Percentiles rank a stretch among this genome's conserved stretches.
These are phyloP conservation scores for Thalassoma bifasciatum DNA, from an alignment of 2,113 vertebrate genomes.

Conservation along the genomic window DNA sequence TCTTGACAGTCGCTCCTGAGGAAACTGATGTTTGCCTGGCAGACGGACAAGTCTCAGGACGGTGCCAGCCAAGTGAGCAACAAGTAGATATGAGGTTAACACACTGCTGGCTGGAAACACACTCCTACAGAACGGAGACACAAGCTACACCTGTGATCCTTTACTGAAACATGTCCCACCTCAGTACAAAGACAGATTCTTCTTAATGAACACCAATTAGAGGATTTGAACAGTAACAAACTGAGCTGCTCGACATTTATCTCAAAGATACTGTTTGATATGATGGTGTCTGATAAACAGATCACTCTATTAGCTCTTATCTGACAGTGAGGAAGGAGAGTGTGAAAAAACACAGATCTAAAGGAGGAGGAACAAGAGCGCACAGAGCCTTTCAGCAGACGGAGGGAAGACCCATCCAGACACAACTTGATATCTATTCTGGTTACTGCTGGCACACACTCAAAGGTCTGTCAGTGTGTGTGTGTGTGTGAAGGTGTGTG, in stretches of 20 bases:
- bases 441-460: constrained; percentile 39
- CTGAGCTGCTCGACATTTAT: constrained; percentile 10
- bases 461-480: constrained; percentile 43
- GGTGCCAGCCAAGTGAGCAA: constrained; percentile 58
- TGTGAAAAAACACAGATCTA: constrained; percentile 9
- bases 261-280: background rate
- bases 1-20: constrained; percentile 28
- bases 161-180: background rate
- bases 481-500: background rate
- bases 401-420: constrained; percentile 42
- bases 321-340: constrained; percentile 7
- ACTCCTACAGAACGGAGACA: background rate
- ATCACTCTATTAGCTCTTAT: constrained; percentile 4
- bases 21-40: constrained; percentile 65
- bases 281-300: constrained; percentile 6
- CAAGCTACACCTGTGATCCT: constrained; percentile 7
- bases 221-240: constrained; percentile 22
- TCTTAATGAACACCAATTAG: background rate
- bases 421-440: constrained; percentile 62
- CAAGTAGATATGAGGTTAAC: constrained; percentile 13
- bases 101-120: background rate
- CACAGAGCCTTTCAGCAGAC: constrained; percentile 47
- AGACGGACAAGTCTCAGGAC: constrained; percentile 47
- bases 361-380: background rate
- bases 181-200: background rate